phyloP scores from a whole-genome alignment of 2,113 vertebrate genomes.

The Numida meleagris region DNA sequence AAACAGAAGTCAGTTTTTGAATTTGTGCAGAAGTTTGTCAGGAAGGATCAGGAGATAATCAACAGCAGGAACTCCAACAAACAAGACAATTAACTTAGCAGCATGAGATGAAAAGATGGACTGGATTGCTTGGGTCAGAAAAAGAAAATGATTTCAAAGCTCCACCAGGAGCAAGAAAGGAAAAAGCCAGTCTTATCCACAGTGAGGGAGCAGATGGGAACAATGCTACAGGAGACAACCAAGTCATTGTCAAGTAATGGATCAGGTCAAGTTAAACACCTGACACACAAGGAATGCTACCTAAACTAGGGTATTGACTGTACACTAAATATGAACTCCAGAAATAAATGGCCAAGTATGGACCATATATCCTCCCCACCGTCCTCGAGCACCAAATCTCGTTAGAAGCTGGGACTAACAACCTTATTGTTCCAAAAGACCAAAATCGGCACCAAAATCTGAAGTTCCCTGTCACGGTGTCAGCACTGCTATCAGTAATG shows the following conservation, averaged over 20 bases:
- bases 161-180: neutral
- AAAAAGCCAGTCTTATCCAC: neutral
- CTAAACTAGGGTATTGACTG: neutral
- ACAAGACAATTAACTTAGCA: conserved; percentile 27
- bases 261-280: neutral
- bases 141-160: neutral
- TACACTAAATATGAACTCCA: neutral
- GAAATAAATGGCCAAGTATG: neutral
- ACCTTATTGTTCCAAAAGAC: neutral
- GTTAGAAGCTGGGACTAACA: neutral
- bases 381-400: neutral
- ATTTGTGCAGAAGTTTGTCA: conserved; percentile 35
- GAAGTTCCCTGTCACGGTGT: neutral
- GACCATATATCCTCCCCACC: neutral
- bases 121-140: neutral
- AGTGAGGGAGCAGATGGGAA: neutral
- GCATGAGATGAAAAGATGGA: neutral
- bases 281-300: neutral
- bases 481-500: neutral
- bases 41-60: conserved; percentile 3
- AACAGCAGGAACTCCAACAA: conserved; percentile 38
- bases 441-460: neutral
- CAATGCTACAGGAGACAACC: neutral
- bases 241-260: neutral
- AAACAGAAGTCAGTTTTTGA: conserved; percentile 37